These are phyloP conservation scores for Diogma glabrata DNA, from an alignment of 2,888 invertebrate species.

Conservation along the genomic window DNA sequence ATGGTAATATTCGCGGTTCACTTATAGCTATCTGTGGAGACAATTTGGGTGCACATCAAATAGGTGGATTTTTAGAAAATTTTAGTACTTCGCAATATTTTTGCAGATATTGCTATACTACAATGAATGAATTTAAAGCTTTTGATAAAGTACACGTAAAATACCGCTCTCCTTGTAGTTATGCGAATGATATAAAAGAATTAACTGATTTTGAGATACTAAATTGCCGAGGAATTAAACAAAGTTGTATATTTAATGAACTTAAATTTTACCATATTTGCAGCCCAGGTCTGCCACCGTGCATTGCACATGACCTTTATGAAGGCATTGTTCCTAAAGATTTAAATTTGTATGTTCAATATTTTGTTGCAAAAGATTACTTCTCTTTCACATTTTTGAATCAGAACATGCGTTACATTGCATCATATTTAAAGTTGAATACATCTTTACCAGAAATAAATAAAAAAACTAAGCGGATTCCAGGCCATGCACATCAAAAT, in stretches of 20 bases:
- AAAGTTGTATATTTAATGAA: too few relatives aligned
- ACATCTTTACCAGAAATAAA: background rate
- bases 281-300: background rate
- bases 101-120: too few relatives aligned
- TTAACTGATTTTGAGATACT: background rate
- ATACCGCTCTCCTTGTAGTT: background rate
- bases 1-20: too few relatives aligned
- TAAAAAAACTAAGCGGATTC: background rate
- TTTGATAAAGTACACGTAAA: background rate
- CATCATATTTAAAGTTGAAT: background rate
- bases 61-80: slow-evolving; percentile 1
- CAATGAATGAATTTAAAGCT: background rate
- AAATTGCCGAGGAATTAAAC: too few relatives aligned
- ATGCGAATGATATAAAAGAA: slow-evolving; percentile 1
- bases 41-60: slow-evolving; percentile 5
- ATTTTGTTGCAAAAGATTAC: background rate
- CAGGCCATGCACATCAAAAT: background rate
- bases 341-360: background rate
- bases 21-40: too few relatives aligned
- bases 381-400: background rate
- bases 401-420: background rate
- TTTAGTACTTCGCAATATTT: slow-evolving; percentile 5
- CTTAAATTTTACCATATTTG: background rate
- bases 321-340: background rate
- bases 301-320: background rate